Base-by-base conservation (phyloP, 2,797 vertebrate genomes). In the Typhlichthys subterraneus region DNA sequence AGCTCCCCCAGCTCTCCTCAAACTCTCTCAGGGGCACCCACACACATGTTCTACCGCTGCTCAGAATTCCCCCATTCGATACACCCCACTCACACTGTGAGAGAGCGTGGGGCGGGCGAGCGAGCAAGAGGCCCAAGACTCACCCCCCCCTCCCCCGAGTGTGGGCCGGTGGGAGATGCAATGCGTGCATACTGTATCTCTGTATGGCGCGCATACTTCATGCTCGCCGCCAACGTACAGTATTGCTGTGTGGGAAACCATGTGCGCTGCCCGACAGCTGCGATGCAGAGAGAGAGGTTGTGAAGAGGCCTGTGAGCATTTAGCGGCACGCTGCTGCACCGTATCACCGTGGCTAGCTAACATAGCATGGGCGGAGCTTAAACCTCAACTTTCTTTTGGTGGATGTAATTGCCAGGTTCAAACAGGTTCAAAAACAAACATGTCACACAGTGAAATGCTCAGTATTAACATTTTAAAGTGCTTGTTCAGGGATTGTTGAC, bases 201-300 rank as follows among this genome's bases (percentile, higher is more conserved):
- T 45, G 54, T 57, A 62, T 67, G 8, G 54, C 59, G 53, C 11
- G 11, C 38, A 15, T 4, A 15, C 49, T 13, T 50, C 4, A 7
- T 59, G 60, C n/a, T 19, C 46, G 14, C 33, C 7, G 33, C 33
- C 33, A 38, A 38, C 33, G 57, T 57, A 23, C 23, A 23, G 23
- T 23, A 67, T 14, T 3, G 2, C 46, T 67, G 64, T 63, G 73
- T 75, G 82, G 72, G 76, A 79, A 83, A 38, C 33, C 33, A 38
- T 5, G 45, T 56, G 8, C 2, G 12, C 53, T 29, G 56, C 53
- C 56, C 50, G 53, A 53, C 77, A 85, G 78, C 75, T 83, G 79
- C 67, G 63, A 67, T 45, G 55, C 33, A n/a, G 23, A 17, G 57
- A 47, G 55, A 60, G 33, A 23, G 49, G 59, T 58, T 61, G 14